phyloP scores from a whole-genome alignment of 2,797 vertebrate species.

The Bovichtus variegatus region DNA sequence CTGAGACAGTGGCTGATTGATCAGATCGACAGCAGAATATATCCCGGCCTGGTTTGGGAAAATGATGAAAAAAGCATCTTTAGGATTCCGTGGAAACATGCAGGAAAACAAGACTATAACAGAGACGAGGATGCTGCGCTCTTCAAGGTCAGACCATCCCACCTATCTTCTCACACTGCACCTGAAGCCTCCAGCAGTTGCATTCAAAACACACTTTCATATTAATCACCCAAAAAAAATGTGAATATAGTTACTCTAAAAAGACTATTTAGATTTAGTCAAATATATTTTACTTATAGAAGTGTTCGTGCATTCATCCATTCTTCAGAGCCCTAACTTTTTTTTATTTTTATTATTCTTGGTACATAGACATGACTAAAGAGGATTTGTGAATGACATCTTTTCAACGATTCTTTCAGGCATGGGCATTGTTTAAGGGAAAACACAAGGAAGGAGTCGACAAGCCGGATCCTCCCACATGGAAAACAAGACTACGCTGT shows the following conservation, averaged over 20 bases:
- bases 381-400: constrained; percentile 29
- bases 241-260: neutral
- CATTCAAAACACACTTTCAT: neutral
- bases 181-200: neutral
- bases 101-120: constrained; percentile 99
- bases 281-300: neutral
- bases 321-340: neutral
- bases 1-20: constrained; percentile 99
- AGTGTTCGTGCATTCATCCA: neutral
- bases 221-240: neutral
- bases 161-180: constrained; percentile 2
- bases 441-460: constrained; percentile 97
- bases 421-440: constrained; percentile 98
- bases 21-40: constrained; percentile 95
- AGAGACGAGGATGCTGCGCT: constrained; percentile 97
- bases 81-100: constrained; percentile 98
- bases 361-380: neutral
- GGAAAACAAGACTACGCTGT: constrained; percentile 97
- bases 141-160: constrained; percentile 89
- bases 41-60: constrained; percentile 96
- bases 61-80: constrained; percentile 96
- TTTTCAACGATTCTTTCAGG: constrained; percentile 81
- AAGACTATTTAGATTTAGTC: neutral
- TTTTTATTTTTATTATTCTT: neutral
- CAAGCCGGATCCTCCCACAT: constrained; percentile 97